A percentile compares a stretch with the other conserved stretches of the same genome.
These are phyloP conservation scores for Aphis craccivora DNA, from an alignment of 1,140 invertebrate species.

Conservation along the genomic window DNA sequence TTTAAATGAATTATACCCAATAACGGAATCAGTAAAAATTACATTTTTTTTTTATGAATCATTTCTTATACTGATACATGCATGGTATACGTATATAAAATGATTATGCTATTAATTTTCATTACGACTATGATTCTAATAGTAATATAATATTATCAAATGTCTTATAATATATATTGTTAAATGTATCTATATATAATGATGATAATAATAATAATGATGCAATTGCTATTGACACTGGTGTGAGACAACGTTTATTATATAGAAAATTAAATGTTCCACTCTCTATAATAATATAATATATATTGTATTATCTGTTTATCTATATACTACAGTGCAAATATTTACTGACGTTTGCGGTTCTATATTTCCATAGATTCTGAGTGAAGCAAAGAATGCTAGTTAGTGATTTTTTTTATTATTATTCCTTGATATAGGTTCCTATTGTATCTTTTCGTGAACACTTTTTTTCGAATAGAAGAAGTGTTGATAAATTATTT, in stretches of 20 bases:
- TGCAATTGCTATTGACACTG: neutral
- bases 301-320: neutral
- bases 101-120: neutral
- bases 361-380: slow-evolving; percentile 1
- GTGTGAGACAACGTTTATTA: neutral
- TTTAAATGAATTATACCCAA: neutral
- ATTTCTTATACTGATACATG: neutral
- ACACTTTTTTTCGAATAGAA: neutral
- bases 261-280: neutral
- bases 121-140: neutral
- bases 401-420: slow-evolving; percentile 4
- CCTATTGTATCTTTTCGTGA: neutral
- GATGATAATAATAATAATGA: neutral
- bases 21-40: neutral
- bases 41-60: neutral
- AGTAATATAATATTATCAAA: slow-evolving; percentile 20
- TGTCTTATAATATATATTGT: neutral
- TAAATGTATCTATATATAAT: neutral
- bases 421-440: neutral
- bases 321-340: neutral
- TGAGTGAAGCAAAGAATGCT: slow-evolving; percentile 6
- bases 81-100: neutral
- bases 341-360: neutral
- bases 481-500: neutral
- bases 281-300: neutral